Evolutionary conservation across 1,140 invertebrate species (phyloP), one percentile per base, ranked within the genome.

Genomic region (Anthonomus grandis): DNA sequence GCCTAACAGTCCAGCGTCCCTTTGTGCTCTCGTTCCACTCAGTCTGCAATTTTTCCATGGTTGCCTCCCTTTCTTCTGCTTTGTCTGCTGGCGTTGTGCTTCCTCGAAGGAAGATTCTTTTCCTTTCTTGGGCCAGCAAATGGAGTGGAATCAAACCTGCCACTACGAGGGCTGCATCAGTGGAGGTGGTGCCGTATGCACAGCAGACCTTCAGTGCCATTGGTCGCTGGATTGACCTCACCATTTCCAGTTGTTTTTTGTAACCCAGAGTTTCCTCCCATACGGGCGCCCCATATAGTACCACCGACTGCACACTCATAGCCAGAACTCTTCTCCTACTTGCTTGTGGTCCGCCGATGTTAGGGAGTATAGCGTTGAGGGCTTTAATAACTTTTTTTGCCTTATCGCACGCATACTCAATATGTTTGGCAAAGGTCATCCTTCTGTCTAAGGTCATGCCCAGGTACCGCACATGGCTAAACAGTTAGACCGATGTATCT

Each of bases 281-380:
- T 12, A 37, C 39, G 9, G 48, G 56, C 0, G 47, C 47, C n/a
- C 18, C 56, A 31, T 58, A 58, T 4, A 58, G 10, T 13, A 52
- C 31, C n/a, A 21, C 19, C 3, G 56, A 58, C 22, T 52, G 21
- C 10, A 38, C 39, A 6, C 23, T 27, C 23, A 39, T 38, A 18
- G 21, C 21, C 41, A 58, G 10, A 23, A 51, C 12, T 34, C 23
- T 34, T 49, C 37, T 51, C 39, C 38, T 57, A 9, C 23, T 27
- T 2, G 27, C 12, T 44, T 3, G 23, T 17, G 54, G 44, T 37
- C 45, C 27, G 12, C 21, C 27, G 2, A 49, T 45, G 8, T 45
- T 31, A 8, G 27, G 27, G 6, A 31, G 27, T 6, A 31, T 31
- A 8, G 6, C 6, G 6, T 31, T n/a, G 6, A 31, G 27, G n/a